Percentiles rank a stretch among this genome's conserved stretches.
phyloP scores from a whole-genome alignment of 2,888 invertebrate species.

The Polyommatus icarus region DNA sequence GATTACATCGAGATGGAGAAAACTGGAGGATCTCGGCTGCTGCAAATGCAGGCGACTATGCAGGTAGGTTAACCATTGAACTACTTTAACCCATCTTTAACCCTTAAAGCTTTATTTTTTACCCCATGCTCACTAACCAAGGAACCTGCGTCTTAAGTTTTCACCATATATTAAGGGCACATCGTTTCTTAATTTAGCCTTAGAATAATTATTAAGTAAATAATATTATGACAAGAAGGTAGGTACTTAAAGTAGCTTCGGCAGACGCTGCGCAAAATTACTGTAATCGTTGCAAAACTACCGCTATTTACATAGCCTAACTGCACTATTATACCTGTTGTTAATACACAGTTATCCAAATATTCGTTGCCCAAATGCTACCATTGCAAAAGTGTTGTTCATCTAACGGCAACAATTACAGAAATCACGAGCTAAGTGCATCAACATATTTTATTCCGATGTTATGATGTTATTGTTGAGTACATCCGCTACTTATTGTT shows the following conservation, averaged over 20 bases:
- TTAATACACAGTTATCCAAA: background rate
- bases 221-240: background rate
- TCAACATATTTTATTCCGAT: background rate
- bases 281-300: background rate
- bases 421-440: background rate
- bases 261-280: background rate
- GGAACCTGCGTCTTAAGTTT: no score
- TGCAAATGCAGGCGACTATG: conserved; percentile 77
- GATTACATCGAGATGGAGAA: conserved; percentile 59
- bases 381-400: background rate
- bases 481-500: background rate
- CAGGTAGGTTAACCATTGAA: conserved; percentile 54
- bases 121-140: background rate
- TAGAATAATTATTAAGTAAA: background rate
- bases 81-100: background rate
- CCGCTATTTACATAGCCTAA: background rate
- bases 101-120: background rate
- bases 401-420: background rate
- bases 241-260: background rate
- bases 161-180: background rate
- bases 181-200: background rate
- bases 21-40: conserved; percentile 63
- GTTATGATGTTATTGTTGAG: background rate
- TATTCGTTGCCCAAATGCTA: background rate
- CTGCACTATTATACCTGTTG: background rate